Evolutionary conservation across 2,113 vertebrate genomes (phyloP), one percentile per base, ranked within the genome.

Genomic region (Carettochelys insculpta): DNA sequence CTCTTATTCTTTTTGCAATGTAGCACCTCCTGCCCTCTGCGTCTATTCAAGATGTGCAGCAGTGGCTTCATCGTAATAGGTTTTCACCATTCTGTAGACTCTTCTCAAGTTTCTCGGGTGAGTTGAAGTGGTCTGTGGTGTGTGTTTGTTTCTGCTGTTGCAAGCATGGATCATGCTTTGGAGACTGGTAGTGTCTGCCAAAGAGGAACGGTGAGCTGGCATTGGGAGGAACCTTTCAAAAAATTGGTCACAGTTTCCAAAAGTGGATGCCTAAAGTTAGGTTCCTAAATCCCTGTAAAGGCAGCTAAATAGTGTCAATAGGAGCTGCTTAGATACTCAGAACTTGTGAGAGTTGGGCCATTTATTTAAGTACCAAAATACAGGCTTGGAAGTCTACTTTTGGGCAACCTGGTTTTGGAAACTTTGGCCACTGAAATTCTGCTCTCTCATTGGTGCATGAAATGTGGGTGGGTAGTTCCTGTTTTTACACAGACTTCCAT

Each of bases 81-180:
- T 99, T 99, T 98, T 98, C 98, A 8, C 98, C 98, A 92, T 99
- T 99, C 97, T 99, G 98, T 96, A 97, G 98, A 94, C 98, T 99
- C 95, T 99, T 99, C 85, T 98, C 98, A 97, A 99, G 98, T 96
- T 99, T 99, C 98, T 98, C 99, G 61, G 99, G 99, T 99, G 97
- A 95, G 97, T 96, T 88, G 76, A 77, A 87, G 82, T 47, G 76
- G 77, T 92, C 56, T 82, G 51, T 54, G 71, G n/a, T 86, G 27
- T 45, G 88, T 48, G 31, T 13, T n/a, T 6, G 86, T 87, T 89
- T 78, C 75, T 58, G 58, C 24, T 86, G 88, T 77, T 84, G 1
- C 79, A 65, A 87, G 47, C 77, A 73, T 77, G 89, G 80, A 84
- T 90, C 53, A 24, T 65, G 68, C 91, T 71, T 50, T 2, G 0